Percentiles rank a stretch among this genome's conserved stretches.
Evolutionary conservation across 2,797 vertebrate species (phyloP).

Genomic region (Phrynocephalus vlangalii): DNA sequence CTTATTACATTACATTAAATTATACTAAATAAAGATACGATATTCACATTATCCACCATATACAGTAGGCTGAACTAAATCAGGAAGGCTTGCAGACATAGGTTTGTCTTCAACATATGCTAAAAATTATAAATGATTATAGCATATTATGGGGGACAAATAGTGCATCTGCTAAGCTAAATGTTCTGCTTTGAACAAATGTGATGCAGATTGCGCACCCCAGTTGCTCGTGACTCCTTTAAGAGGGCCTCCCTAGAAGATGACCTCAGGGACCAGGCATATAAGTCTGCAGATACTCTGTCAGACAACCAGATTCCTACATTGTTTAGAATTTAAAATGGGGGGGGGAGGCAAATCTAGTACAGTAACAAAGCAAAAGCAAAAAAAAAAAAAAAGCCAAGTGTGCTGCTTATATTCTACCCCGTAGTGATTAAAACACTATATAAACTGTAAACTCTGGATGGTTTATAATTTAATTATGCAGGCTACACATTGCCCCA

Average conservation of each 20-base stretch:
- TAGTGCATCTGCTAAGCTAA: background rate
- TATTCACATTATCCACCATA: background rate
- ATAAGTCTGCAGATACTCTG: background rate
- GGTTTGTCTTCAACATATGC: background rate
- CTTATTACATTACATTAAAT: too few relatives aligned
- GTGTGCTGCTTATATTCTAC: too few relatives aligned
- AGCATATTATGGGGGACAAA: too few relatives aligned
- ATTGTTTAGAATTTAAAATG: background rate
- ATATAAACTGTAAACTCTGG: too few relatives aligned
- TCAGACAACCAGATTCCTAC: background rate
- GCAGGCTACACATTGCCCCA: too few relatives aligned
- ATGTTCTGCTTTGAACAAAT: background rate
- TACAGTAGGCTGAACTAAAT: background rate
- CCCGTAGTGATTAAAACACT: too few relatives aligned
- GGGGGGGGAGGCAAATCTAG: background rate
- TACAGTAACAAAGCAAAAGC: background rate
- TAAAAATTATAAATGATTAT: background rate
- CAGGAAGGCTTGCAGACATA: background rate
- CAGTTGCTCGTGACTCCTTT: background rate
- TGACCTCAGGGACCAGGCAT: background rate
- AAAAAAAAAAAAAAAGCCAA: too few relatives aligned
- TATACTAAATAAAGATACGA: background rate
- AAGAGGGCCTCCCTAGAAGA: background rate
- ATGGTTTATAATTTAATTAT: too few relatives aligned
- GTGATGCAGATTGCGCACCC: background rate